Evolutionary conservation across 1,140 invertebrate genomes (phyloP), one percentile per base, ranked within the genome.

Genomic region (Hycleus phaleratus): DNA sequence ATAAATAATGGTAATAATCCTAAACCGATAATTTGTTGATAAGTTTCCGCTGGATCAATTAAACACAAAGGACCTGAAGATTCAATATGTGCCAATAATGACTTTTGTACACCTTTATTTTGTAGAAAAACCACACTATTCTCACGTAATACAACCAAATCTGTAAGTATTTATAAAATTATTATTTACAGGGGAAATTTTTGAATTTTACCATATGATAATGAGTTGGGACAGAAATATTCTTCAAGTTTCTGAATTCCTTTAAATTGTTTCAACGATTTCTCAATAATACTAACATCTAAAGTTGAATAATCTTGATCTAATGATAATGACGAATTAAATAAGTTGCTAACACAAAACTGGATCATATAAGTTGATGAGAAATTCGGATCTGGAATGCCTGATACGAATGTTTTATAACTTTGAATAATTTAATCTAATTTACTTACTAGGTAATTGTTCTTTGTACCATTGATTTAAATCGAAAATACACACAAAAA

Each of bases 381-480:
- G 11, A 61, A 43, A 7, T 57, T 61, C 59, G 54, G 60, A 39
- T 60, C 58, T 45, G 61, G 64, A 9, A 60, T 38, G 53, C 54
- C 67, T 69, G 59, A 56, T 54, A n/a, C 2, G 18, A 39, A 18
- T 18, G 0, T 18, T 18, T 18, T 1, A 18, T 18, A 18, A 18
- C 2, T 18, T 18, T 18, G 18, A 18, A 18, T 18, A 18, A 1
- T 18, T 18, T 18, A 18, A 18, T 1, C 1, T 18, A 18, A 18
- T 18, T 18, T 26, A 67, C 64, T 75, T 75, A 65, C 76, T 75
- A 12, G 92, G 91, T 90, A 95, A 93, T 68, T 95, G 91, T 54
- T 91, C 90, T 69, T 93, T 93, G 69, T 97, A 96, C 93, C 93
- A 96, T 66, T 95, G 89, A 74, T 96, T 95, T 43, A 97, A 77